Evolutionary conservation across 2,113 vertebrate species (phyloP).

Genomic region (Percina caprodes): DNA sequence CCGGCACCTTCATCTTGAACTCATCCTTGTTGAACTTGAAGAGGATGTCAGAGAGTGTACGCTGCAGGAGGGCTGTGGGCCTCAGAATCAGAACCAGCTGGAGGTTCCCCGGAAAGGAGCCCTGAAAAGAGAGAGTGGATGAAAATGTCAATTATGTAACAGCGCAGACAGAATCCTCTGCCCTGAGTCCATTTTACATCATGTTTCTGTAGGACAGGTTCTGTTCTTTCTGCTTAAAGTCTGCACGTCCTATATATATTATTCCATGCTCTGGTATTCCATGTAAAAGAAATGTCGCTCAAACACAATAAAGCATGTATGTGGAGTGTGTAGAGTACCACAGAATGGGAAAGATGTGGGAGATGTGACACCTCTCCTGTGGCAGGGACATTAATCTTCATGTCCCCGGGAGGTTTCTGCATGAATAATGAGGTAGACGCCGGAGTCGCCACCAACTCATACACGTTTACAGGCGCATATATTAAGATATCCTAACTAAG

Average conservation of each 20-base stretch:
- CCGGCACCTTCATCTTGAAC: slow-evolving; percentile 99
- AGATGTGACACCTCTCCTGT: slow-evolving; percentile 16
- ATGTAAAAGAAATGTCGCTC: slow-evolving; percentile 29
- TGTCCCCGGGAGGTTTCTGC: slow-evolving; percentile 9
- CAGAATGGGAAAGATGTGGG: slow-evolving; percentile 17
- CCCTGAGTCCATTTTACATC: slow-evolving; percentile 16
- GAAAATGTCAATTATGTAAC: background rate
- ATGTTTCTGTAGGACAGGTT: background rate
- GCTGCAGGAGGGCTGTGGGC: slow-evolving; percentile 92
- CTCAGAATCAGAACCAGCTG: slow-evolving; percentile 95
- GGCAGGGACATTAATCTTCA: slow-evolving; percentile 60
- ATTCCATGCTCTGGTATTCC: slow-evolving; percentile 16
- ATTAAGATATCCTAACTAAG: background rate
- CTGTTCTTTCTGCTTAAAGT: slow-evolving; percentile 18
- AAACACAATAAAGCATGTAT: slow-evolving; percentile 19
- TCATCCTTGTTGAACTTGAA: slow-evolving; percentile 97
- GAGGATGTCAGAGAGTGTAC: slow-evolving; percentile 91
- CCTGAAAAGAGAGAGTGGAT: slow-evolving; percentile 77
- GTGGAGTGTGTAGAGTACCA: background rate
- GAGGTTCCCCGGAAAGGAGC: slow-evolving; percentile 96
- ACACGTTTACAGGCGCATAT: slow-evolving; percentile 2
- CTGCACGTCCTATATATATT: slow-evolving; percentile 1
- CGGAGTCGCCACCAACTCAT: background rate
- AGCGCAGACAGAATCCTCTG: background rate
- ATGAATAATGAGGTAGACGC: slow-evolving; percentile 40